Evolutionary conservation across 1,140 invertebrate genomes (phyloP), one percentile per base, ranked within the genome.

Genomic region (Bacillus rossius): DNA sequence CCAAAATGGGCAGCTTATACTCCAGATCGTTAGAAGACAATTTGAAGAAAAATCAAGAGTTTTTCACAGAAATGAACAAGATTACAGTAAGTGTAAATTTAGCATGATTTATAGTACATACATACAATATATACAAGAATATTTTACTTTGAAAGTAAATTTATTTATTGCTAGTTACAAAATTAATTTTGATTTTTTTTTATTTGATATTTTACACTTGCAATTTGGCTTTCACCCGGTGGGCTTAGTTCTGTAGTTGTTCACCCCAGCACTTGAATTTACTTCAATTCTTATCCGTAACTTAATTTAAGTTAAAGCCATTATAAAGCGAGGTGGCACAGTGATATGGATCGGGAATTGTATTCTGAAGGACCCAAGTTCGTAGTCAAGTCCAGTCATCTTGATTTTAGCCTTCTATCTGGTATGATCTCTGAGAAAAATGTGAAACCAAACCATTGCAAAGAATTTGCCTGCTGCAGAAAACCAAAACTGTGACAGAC

Each of bases 21-120:
- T 23, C 50, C 34, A 50, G 38, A 45, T 34, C 8, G 42, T 52
- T 53, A 43, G 77, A 78, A 58, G 74, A 79, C 54, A 78, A 76
- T 65, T 71, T 84, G 60, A 82, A 80, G 66, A 86, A 83, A 69
- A 85, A 88, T 73, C 85, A 87, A 72, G 84, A 86, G 62, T 85
- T 87, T 65, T 82, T 88, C 70, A 73, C 84, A 59, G 79, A 81
- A 65, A 80, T 83, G 59, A 84, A 85, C 64, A 79, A 80, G 70
- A 76, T 85, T 57, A 80, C 81, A 67, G 84, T 86, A 73, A 69
- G 66, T 65, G 43, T 37, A 25, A 7, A 10, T 20, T n/a, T 20
- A 25, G n/a, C 14, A 49, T 49, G 10, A n/a, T 1, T 49, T 26
- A 10, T 49, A 25, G 1, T 2, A n/a, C 22, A 1, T 17, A 41